A percentile compares a stretch with the other conserved stretches of the same genome.
Conservation (phyloP, 2,888 invertebrate species). For the Zelleria hepariella region DNA sequence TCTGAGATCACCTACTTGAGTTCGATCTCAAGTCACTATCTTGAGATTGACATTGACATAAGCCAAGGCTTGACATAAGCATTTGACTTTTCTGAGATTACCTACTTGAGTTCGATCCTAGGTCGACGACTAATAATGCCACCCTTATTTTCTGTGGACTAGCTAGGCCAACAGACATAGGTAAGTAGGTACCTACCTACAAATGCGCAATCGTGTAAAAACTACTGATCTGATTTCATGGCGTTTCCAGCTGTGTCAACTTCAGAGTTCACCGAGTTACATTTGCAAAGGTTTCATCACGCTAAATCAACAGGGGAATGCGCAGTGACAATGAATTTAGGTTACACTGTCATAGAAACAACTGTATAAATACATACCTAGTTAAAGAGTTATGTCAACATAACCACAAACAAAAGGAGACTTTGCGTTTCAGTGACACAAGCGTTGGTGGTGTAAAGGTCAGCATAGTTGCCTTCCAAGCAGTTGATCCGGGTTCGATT, state of each 20-base stretch:
- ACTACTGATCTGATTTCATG: neutral
- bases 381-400: neutral
- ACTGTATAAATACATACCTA: neutral
- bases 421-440: neutral
- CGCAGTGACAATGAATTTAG: neutral
- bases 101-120: too few species aligned
- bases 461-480: conserved; percentile 59
- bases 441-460: conserved; percentile 73
- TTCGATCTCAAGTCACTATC: too few species aligned
- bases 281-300: neutral
- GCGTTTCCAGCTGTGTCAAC: neutral
- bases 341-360: neutral
- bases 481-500: conserved; percentile 46
- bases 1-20: too few species aligned
- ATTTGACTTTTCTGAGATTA: too few species aligned
- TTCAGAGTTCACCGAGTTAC: neutral
- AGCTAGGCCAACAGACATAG: too few species aligned
- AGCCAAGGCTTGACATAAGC: too few species aligned
- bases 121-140: too few species aligned
- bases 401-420: neutral
- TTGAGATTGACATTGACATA: too few species aligned
- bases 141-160: too few species aligned
- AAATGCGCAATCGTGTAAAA: neutral
- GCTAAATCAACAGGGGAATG: neutral
- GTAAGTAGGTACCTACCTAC: too few species aligned